phyloP scores from a whole-genome alignment of 2,888 invertebrate species.

The Portevinia maculata region DNA sequence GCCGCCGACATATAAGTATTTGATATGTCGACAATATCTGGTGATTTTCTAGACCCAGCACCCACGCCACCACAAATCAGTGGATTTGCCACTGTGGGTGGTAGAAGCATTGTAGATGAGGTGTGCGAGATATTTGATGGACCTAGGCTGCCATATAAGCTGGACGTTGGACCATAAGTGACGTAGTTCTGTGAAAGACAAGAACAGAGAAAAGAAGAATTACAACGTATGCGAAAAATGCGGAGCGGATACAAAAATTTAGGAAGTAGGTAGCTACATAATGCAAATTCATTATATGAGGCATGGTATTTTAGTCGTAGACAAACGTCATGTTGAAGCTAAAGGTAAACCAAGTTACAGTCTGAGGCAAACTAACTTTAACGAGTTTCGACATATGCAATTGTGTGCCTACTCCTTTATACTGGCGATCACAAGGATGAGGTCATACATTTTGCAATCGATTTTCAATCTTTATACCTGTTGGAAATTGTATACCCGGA shows the following conservation, averaged over 20 bases:
- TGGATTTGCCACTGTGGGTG: slow-evolving; percentile 74
- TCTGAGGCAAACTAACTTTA: too few relatives aligned
- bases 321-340: too few relatives aligned
- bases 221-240: neutral
- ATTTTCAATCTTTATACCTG: too few relatives aligned
- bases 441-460: too few relatives aligned
- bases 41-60: slow-evolving; percentile 80
- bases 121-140: slow-evolving; percentile 79
- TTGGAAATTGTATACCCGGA: too few relatives aligned
- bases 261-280: neutral
- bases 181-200: slow-evolving; percentile 79
- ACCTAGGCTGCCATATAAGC: slow-evolving; percentile 80
- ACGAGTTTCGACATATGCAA: too few relatives aligned
- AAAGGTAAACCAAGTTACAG: too few relatives aligned
- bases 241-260: neutral
- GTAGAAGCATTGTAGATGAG: slow-evolving; percentile 78
- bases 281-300: too few relatives aligned
- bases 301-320: too few relatives aligned
- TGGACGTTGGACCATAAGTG: slow-evolving; percentile 80
- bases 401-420: too few relatives aligned
- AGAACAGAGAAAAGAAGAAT: slow-evolving; percentile 4
- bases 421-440: too few relatives aligned
- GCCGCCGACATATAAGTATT: slow-evolving; percentile 77
- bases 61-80: slow-evolving; percentile 74
- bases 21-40: slow-evolving; percentile 81